Evolutionary conservation across 2,113 vertebrate species (phyloP).

Genomic region (Panthera tigris): DNA sequence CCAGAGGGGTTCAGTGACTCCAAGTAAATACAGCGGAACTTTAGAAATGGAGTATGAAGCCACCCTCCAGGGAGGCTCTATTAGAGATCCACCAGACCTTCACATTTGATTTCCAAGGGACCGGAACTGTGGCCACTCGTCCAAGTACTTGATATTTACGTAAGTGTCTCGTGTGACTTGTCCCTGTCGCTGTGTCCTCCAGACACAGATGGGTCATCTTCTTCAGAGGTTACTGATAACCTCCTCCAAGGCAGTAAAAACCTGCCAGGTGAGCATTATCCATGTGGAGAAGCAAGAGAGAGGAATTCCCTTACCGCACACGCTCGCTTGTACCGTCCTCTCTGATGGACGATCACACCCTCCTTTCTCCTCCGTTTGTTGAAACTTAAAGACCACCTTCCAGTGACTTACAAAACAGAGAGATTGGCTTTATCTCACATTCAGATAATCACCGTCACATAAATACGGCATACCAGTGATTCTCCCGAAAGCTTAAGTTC

Average conservation of each 20-base stretch:
- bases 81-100: too few relatives aligned
- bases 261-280: background rate
- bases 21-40: background rate
- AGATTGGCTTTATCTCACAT: background rate
- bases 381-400: background rate
- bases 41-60: background rate
- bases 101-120: background rate
- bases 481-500: background rate
- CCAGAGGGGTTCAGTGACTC: background rate
- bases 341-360: rapidly evolving
- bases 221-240: background rate
- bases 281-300: background rate
- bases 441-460: background rate
- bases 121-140: background rate
- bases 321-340: rapidly evolving
- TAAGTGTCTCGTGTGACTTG: background rate
- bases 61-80: background rate
- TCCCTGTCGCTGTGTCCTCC: background rate
- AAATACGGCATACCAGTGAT: background rate
- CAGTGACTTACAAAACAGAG: background rate
- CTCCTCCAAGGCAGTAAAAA: background rate
- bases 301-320: background rate
- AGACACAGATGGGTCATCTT: background rate
- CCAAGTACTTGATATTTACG: too few relatives aligned
- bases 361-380: background rate